Conservation (phyloP, 2,888 invertebrate species). For the Meloe dianella region DNA sequence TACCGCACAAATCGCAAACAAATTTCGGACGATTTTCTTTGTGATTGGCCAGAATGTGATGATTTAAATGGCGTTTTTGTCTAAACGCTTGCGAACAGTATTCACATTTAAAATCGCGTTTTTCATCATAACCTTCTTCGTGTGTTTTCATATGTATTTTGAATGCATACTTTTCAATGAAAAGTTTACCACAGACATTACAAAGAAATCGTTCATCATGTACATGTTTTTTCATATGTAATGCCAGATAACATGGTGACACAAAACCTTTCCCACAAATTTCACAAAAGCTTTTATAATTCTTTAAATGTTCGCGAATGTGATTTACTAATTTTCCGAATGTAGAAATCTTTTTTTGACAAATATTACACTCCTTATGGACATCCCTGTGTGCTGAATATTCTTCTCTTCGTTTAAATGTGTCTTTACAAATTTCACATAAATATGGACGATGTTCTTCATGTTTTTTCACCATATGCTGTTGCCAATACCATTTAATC, state of each 20-base stretch:
- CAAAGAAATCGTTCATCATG: neutral
- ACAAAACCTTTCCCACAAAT: slow-evolving; percentile 46
- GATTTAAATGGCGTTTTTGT: neutral
- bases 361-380: neutral
- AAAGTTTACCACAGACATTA: neutral
- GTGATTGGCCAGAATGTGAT: slow-evolving; percentile 28
- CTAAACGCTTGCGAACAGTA: neutral
- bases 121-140: neutral
- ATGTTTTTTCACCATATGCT: neutral
- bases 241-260: slow-evolving; percentile 45
- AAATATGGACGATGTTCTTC: neutral
- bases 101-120: slow-evolving; percentile 12
- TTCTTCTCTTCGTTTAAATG: neutral
- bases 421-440: neutral
- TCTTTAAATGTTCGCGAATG: slow-evolving; percentile 62
- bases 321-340: slow-evolving; percentile 62
- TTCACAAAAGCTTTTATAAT: slow-evolving; percentile 62
- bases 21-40: slow-evolving; percentile 12
- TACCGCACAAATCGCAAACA: slow-evolving; percentile 47
- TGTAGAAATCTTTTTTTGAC: too few species aligned
- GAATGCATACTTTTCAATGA: neutral
- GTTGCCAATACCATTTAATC: neutral
- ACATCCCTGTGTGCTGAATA: neutral
- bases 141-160: neutral
- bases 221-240: slow-evolving; percentile 39